These are phyloP conservation scores for Olivierus martensii DNA, from an alignment of 1,140 invertebrate genomes.

Conservation along the genomic window DNA sequence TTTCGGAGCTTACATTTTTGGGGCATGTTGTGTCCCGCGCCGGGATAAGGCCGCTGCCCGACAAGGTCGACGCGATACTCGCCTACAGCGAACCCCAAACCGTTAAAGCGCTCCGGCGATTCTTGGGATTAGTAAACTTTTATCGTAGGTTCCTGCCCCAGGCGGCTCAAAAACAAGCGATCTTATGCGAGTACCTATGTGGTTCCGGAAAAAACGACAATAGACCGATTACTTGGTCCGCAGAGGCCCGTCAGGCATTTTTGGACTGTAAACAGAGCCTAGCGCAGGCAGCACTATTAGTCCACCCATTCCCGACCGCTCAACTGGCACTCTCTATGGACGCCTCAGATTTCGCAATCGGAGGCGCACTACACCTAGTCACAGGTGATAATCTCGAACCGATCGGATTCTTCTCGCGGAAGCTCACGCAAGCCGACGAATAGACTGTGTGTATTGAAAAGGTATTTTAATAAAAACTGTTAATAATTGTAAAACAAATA, in stretches of 20 bases:
- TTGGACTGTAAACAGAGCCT: constrained; percentile 27
- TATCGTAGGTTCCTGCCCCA: constrained; percentile 6
- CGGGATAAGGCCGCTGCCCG: neutral
- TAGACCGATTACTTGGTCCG: too few species aligned
- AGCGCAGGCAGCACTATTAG: constrained; percentile 5
- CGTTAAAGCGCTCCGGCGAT: neutral
- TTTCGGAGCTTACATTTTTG: neutral
- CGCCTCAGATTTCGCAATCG: constrained; percentile 12
- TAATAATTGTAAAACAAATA: too few species aligned
- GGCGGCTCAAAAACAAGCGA: constrained; percentile 5
- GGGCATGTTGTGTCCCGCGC: neutral
- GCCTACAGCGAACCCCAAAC: neutral
- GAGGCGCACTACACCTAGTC: constrained; percentile 11
- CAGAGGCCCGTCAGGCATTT: constrained; percentile 24
- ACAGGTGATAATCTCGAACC: neutral
- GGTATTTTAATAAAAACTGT: too few species aligned
- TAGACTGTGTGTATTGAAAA: too few species aligned
- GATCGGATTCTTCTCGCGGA: constrained; percentile 15
- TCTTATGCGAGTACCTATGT: too few species aligned
- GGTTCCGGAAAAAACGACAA: too few species aligned
- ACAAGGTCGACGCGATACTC: neutral
- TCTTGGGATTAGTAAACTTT: constrained; percentile 1
- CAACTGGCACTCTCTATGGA: constrained; percentile 10
- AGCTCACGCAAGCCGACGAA: too few species aligned
- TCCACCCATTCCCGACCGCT: constrained; percentile 11